These are phyloP conservation scores for Sinohyriopsis cumingii DNA, from an alignment of 2,888 invertebrate genomes.

Conservation along the genomic window DNA sequence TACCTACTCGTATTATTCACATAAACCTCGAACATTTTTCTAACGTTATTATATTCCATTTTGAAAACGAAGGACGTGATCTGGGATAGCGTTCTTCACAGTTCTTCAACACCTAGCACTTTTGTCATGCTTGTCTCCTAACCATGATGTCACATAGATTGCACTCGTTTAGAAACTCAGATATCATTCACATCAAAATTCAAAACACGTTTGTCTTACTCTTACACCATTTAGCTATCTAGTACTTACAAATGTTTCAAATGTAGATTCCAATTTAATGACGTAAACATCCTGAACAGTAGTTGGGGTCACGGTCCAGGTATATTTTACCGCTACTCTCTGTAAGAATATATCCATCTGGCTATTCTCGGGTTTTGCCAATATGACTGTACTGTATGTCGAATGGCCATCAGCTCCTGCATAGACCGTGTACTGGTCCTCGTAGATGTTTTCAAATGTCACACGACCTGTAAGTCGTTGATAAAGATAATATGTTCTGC, in stretches of 20 bases:
- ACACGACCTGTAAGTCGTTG: conserved; percentile 21
- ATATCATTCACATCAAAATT: too few relatives aligned
- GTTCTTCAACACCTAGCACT: too few relatives aligned
- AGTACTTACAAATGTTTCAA: conserved; percentile 40
- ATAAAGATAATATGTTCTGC: background rate
- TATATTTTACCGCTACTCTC: conserved; percentile 39
- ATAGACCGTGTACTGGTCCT: conserved; percentile 38
- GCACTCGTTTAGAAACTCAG: too few relatives aligned
- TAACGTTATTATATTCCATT: too few relatives aligned
- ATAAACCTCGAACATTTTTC: too few relatives aligned
- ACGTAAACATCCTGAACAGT: conserved; percentile 45
- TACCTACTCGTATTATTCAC: too few relatives aligned
- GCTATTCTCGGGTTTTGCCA: conserved; percentile 15
- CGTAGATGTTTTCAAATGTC: conserved; percentile 35
- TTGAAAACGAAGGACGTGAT: too few relatives aligned
- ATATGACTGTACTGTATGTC: conserved; percentile 24
- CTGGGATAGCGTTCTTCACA: too few relatives aligned
- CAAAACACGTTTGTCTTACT: too few relatives aligned
- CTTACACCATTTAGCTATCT: too few relatives aligned
- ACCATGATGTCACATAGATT: too few relatives aligned
- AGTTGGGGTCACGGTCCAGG: conserved; percentile 48
- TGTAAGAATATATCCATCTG: conserved; percentile 35
- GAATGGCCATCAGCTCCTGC: conserved; percentile 32
- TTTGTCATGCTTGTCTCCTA: too few relatives aligned
- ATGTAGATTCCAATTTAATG: conserved; percentile 50